Conservation (phyloP, 2,888 invertebrate species). For the Chrysomela aeneicollis region DNA sequence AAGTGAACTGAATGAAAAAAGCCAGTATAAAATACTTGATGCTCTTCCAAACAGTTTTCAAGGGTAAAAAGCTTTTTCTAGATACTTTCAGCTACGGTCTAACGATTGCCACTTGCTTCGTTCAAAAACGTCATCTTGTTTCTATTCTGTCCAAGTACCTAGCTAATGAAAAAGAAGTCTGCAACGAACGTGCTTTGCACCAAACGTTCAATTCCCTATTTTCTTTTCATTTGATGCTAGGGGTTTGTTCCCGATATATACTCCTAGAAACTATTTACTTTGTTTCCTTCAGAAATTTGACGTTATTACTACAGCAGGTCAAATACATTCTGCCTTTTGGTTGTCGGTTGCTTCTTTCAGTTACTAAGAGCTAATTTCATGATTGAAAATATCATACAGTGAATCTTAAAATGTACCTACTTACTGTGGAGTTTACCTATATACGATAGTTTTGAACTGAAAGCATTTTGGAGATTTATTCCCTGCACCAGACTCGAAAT, state of each 20-base stretch:
- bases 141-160: not conserved
- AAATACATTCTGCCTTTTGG: not conserved
- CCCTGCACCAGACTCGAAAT: no score
- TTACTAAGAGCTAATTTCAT: no score
- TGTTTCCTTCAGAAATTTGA: conserved; percentile 7
- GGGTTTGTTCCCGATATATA: not conserved
- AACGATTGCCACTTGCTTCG: not conserved
- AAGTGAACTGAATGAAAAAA: no score
- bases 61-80: not conserved
- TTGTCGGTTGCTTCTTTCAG: no score
- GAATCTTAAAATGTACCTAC: no score
- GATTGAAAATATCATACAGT: no score
- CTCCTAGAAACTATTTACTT: conserved; percentile 4
- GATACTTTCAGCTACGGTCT: not conserved
- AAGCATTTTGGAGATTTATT: no score
- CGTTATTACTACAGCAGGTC: not conserved
- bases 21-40: no score
- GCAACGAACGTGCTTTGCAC: conserved; percentile 1
- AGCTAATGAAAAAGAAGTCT: not conserved
- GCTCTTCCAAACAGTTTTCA: no score
- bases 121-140: not conserved
- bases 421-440: no score
- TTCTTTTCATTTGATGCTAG: conserved; percentile 1
- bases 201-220: not conserved
- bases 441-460: no score